Evolutionary conservation across 2,888 invertebrate genomes (phyloP), one percentile per base, ranked within the genome.

Genomic region (Ectobius pallidus): DNA sequence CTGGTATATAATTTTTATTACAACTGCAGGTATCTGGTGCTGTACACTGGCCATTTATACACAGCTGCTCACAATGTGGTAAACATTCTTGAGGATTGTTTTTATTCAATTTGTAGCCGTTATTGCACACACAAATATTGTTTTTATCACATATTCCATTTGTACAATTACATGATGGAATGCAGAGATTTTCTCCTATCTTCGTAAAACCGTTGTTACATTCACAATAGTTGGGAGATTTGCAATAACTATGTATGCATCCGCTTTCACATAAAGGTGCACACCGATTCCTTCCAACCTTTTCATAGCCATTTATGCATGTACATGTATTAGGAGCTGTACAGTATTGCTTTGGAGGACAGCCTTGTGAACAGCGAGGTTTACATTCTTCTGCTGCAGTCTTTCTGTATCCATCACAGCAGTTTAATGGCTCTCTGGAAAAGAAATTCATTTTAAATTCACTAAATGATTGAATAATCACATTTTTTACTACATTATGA

Each of bases 251-350:
- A 58, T 61, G 58, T 2, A 85, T 85, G 62, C 89, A 89, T 70
- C 79, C 77, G 0, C 78, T 75, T 16, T 78, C 79, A 78, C 92
- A 92, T 30, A 82, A 81, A 0, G 92, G 90, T 0, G 86, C 78
- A 77, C 92, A 92, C 42, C 20, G 22, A 6, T 70, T 58, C 3
- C 27, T 55, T 1, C 16, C 27, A 11, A 27, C 27, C n/a, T 42
- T 58, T 0, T 44, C 44, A 58, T 70, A 70, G 2, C 70, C 70
- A 14, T 14, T 16, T 7, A 42, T 30, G 22, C 70, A 70, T 11
- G 70, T 25, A 58, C 70, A 70, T 3, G n/a, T 44, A 25, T 70
- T 42, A n/a, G 70, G 70, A 58, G 46, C 42, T n/a, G 65, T 44
- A 25, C 65, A 65, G 1, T 44, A 27, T 14, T 65, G 65, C 22